These are phyloP conservation scores for Diogma glabrata DNA, from an alignment of 2,888 invertebrate genomes.

Conservation along the genomic window DNA sequence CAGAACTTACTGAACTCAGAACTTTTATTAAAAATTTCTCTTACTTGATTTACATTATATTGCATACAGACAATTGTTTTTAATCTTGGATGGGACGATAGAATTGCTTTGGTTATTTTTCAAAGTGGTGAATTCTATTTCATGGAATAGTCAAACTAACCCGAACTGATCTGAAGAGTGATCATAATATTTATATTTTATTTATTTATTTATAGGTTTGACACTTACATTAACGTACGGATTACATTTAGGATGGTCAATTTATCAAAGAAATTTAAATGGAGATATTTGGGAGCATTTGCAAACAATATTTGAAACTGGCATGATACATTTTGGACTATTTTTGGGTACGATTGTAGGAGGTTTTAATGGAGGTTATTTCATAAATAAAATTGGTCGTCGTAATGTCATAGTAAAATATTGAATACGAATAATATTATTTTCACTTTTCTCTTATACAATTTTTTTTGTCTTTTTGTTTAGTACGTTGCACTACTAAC, in stretches of 20 bases:
- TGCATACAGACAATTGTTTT: no score
- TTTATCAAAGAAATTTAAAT: background rate
- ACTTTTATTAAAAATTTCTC: no score
- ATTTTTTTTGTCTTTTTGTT: background rate
- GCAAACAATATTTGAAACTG: background rate
- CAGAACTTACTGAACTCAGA: no score
- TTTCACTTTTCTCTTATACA: background rate
- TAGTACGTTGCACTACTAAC: conserved; percentile 2
- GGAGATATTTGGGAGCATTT: background rate
- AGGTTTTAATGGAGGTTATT: conserved; percentile 3
- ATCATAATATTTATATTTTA: no score
- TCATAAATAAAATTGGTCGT: background rate
- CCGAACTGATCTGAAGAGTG: no score
- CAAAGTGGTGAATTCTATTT: no score
- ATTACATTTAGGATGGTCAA: conserved; percentile 2
- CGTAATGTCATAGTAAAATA: conserved; percentile 2
- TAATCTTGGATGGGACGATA: no score
- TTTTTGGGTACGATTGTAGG: conserved; percentile 4
- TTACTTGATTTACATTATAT: no score
- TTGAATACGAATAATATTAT: background rate
- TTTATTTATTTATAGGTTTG: background rate
- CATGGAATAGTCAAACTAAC: no score
- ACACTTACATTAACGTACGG: background rate
- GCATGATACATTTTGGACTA: background rate
- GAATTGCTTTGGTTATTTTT: no score